Percentiles rank a stretch among this genome's conserved stretches.
Evolutionary conservation across 1,140 invertebrate genomes (phyloP).

Genomic region (Euschistus heros): DNA sequence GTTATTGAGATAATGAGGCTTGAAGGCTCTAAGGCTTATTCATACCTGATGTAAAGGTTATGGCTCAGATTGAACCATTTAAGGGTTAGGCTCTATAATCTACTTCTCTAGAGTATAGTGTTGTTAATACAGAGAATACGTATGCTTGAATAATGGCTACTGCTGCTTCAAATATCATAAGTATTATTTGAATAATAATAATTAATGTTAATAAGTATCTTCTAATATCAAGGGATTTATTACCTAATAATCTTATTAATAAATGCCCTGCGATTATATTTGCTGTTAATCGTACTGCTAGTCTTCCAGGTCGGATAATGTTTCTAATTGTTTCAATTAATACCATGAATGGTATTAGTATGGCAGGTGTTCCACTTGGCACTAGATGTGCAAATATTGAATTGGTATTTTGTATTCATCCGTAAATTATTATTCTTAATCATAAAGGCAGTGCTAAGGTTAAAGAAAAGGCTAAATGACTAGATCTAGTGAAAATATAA

Average conservation of each 20-base stretch:
- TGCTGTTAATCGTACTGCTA: constrained; percentile 50
- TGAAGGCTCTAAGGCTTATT: no score
- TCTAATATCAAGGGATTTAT: constrained; percentile 35
- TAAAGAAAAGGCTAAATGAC: constrained; percentile 45
- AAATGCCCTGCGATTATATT: constrained; percentile 59
- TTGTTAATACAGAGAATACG: no score
- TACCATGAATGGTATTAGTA: no score
- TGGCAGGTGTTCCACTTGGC: constrained; percentile 49
- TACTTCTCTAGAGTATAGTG: constrained; percentile 44
- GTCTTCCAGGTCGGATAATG: constrained; percentile 49
- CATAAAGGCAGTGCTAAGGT: constrained; percentile 45
- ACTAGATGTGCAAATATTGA: constrained; percentile 50
- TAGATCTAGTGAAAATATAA: constrained; percentile 53
- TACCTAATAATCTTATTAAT: constrained; percentile 43
- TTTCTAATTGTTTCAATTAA: no score
- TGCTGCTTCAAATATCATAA: constrained; percentile 41
- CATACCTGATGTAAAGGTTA: constrained; percentile 32
- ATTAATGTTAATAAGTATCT: constrained; percentile 34
- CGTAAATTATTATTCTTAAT: constrained; percentile 41
- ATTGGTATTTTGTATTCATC: constrained; percentile 36
- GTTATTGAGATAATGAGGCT: no score
- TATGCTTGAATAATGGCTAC: constrained; percentile 46
- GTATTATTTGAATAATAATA: constrained; percentile 35
- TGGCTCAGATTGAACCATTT: constrained; percentile 34
- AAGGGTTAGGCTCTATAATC: constrained; percentile 45